Base-by-base conservation (phyloP, 2,113 vertebrate genomes). In the Antechinus stuartii region DNA sequence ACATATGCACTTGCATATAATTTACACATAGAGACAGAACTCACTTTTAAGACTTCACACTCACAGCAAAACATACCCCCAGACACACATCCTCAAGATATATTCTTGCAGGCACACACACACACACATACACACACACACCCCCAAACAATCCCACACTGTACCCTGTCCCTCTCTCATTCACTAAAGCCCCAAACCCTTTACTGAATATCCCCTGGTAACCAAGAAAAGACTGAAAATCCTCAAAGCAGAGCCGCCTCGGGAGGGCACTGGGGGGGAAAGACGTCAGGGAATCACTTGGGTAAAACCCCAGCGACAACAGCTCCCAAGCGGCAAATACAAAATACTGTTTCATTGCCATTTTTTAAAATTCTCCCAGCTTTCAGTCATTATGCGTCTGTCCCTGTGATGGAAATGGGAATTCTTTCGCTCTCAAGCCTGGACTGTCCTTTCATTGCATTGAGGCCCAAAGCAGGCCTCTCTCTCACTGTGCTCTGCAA, bases 401-500 rank as follows among this genome's bases (percentile, higher is more conserved):
- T 98, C 97, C 97, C 97, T 97, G 97, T 97, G 97, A 98, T 97
- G 94, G 98, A 97, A 98, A 98, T 97, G 96, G 96, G 97, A 97
- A 98, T 98, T 98, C 97, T 98, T 98, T 98, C 97, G 95, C 97
- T 98, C 98, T 98, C 98, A 97, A 98, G 97, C 97, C 97, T 97
- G 11, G 96, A 96, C 94, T 97, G 95, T 98, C 98, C 97, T 98
- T 98, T 98, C 98, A 98, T 97, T 97, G 98, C 98, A 97, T 97
- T 94, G 98, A 98, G 98, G 97, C 97, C 98, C 98, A 98, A 98
- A 98, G 98, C 98, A 98, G 98, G 96, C 98, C 98, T 99, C 97
- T 99, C 97, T 98, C 97, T 98, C 98, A 98, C 99, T 97, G 98
- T 99, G 99, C 98, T 99, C 99, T 98, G 96, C 98, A 97, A 99